Conservation (phyloP, 2,888 invertebrate species). For the Tiliacea aurago region DNA sequence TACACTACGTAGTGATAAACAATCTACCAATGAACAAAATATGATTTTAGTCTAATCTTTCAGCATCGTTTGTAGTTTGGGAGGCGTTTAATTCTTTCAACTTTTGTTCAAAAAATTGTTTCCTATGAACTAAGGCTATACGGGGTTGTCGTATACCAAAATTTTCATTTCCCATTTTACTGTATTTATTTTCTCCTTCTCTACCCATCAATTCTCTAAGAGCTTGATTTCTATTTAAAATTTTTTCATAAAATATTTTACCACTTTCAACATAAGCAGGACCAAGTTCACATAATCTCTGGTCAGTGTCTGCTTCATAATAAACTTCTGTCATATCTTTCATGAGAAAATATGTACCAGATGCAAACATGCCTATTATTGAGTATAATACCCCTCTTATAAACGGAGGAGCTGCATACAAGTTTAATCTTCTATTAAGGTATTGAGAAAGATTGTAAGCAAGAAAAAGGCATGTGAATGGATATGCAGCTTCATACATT, state of each 20-base stretch:
- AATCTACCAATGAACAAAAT: not conserved
- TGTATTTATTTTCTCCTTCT: slow-evolving; percentile 91
- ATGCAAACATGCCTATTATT: slow-evolving; percentile 89
- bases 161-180: slow-evolving; percentile 93
- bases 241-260: slow-evolving; percentile 94
- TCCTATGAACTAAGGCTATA: slow-evolving; percentile 92
- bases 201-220: slow-evolving; percentile 92
- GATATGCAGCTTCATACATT: slow-evolving; percentile 89
- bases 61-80: slow-evolving; percentile 31
- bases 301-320: slow-evolving; percentile 92
- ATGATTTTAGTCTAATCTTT: slow-evolving; percentile 20
- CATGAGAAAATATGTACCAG: slow-evolving; percentile 91
- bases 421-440: slow-evolving; percentile 89
- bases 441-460: slow-evolving; percentile 88
- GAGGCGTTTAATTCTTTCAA: slow-evolving; percentile 76
- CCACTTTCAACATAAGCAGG: slow-evolving; percentile 93
- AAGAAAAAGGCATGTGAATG: slow-evolving; percentile 84
- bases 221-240: slow-evolving; percentile 93
- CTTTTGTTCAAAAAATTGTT: slow-evolving; percentile 91
- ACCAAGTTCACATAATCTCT: slow-evolving; percentile 90
- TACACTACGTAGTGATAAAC: slow-evolving; percentile 1
- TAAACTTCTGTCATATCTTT: slow-evolving; percentile 92
- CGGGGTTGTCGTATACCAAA: slow-evolving; percentile 92
- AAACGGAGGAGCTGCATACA: slow-evolving; percentile 88
- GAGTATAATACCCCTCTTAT: slow-evolving; percentile 88